Conservation (phyloP, 2,797 vertebrate species). For the Labeo calbasu region DNA sequence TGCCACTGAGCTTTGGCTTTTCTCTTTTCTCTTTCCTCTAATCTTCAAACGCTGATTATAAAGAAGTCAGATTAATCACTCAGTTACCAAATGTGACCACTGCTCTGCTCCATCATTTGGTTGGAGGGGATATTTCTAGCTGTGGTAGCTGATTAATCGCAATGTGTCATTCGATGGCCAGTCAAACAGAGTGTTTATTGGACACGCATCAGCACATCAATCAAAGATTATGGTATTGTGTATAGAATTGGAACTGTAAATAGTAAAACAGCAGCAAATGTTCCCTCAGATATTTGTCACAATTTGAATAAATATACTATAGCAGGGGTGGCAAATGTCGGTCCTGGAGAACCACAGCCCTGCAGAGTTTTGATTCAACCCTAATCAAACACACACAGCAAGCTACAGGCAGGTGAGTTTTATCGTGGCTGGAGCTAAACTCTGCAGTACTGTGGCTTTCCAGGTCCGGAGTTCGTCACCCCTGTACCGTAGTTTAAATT, state of each 20-base stretch:
- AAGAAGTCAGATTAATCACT: conserved; percentile 14
- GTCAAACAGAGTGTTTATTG: background rate
- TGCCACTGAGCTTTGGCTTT: background rate
- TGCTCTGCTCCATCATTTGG: background rate
- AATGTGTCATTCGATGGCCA: background rate
- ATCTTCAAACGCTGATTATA: conserved; percentile 27
- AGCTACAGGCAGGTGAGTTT: too few relatives aligned
- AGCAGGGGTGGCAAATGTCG: too few relatives aligned
- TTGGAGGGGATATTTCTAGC: background rate
- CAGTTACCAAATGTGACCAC: background rate
- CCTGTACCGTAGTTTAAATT: too few relatives aligned
- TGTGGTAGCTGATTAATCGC: background rate
- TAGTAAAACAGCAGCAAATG: background rate
- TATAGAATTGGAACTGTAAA: background rate
- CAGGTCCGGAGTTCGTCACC: too few relatives aligned
- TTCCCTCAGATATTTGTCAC: background rate
- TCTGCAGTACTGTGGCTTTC: too few relatives aligned
- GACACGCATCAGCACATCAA: background rate
- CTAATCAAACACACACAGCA: too few relatives aligned
- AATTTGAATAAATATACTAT: too few relatives aligned
- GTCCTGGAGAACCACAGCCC: too few relatives aligned
- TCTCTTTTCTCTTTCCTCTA: conserved; percentile 32
- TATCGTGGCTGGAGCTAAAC: too few relatives aligned
- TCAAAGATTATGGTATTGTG: background rate
- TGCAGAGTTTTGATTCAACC: too few relatives aligned